These are phyloP conservation scores for Eudemis profundana DNA, from an alignment of 2,888 invertebrate genomes.

Conservation along the genomic window DNA sequence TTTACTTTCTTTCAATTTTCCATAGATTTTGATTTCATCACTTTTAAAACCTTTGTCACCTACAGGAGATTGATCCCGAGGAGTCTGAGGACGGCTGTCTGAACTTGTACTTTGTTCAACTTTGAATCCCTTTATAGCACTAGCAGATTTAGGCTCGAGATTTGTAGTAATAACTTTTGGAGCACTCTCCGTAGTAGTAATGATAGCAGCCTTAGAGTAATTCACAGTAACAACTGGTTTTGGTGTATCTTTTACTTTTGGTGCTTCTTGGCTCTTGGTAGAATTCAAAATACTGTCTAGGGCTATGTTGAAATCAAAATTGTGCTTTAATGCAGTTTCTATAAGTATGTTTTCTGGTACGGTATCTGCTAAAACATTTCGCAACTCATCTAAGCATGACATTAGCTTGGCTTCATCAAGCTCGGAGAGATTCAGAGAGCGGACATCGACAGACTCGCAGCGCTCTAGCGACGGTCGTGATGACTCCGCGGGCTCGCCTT, in stretches of 20 bases:
- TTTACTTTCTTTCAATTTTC: constrained; percentile 83
- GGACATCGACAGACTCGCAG: constrained; percentile 80
- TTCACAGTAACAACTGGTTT: constrained; percentile 60
- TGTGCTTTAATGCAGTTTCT: constrained; percentile 88
- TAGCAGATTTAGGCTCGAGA: constrained; percentile 71
- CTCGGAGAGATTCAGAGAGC: constrained; percentile 84
- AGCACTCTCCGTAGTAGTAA: constrained; percentile 57
- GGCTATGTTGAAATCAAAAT: constrained; percentile 90
- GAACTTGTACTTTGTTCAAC: constrained; percentile 63
- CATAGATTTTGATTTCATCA: constrained; percentile 75
- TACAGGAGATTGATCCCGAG: constrained; percentile 89
- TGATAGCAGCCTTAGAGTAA: constrained; percentile 62
- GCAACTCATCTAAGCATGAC: constrained; percentile 93
- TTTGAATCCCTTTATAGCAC: constrained; percentile 86
- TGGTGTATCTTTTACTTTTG: constrained; percentile 51
- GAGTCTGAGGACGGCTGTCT: constrained; percentile 78
- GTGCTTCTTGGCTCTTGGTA: constrained; percentile 64
- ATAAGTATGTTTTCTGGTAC: constrained; percentile 90
- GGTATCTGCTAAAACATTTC: constrained; percentile 91
- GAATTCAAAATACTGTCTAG: constrained; percentile 89
- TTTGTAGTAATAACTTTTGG: constrained; percentile 76
- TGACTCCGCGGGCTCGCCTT: constrained; percentile 71
- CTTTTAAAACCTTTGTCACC: constrained; percentile 84
- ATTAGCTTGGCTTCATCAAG: constrained; percentile 90
- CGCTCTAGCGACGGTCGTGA: constrained; percentile 60